Base-by-base conservation (phyloP, 2,797 vertebrate genomes). In the Jordanella pulchra region DNA sequence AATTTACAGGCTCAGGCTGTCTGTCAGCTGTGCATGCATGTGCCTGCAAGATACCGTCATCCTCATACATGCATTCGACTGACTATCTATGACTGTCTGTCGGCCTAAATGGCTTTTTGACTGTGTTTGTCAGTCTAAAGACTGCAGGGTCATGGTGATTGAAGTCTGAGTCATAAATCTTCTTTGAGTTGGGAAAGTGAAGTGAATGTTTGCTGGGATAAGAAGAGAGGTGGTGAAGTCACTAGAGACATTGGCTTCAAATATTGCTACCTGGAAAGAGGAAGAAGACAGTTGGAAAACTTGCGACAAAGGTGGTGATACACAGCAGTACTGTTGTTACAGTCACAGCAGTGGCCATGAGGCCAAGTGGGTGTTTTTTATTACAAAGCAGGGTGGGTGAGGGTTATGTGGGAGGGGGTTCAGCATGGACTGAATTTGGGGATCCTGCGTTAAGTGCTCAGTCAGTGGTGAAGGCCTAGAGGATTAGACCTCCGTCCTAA, bases 381-480 rank as follows among this genome's bases (percentile, higher is more conserved):
- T 77, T 78, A 75, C 28, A 12, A 69, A 70, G 51, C 64, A 74
- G 75, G 76, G 82, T 76, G 79, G 72, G 71, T 78, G 81, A 71
- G 50, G 78, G 81, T 78, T 78, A 80, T 75, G 86, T 81, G 71
- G 58, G 35, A 11, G 78, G 77, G 70, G 74, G 73, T 83, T 85
- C 85, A 73, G 86, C 71, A 17, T 30, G 78, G 82, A 71, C 84
- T 80, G 86, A 60, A 74, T 87, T 84, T 84, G 82, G 87, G 60
- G 89, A 90, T 92, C 87, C 85, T 78, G 87, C 84, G 85, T 91
- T 92, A 92, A 92, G 91, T 93, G 89, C 88, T 85, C 18, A 76
- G 87, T 87, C 85, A 89, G 80, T 87, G 85, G 85, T 86, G 87
- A 91, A 91, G 89, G 84, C 86, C 85, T 87, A 82, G 77, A 87